Conservation (phyloP, 1,140 invertebrate genomes). For the Heliconius himera region DNA sequence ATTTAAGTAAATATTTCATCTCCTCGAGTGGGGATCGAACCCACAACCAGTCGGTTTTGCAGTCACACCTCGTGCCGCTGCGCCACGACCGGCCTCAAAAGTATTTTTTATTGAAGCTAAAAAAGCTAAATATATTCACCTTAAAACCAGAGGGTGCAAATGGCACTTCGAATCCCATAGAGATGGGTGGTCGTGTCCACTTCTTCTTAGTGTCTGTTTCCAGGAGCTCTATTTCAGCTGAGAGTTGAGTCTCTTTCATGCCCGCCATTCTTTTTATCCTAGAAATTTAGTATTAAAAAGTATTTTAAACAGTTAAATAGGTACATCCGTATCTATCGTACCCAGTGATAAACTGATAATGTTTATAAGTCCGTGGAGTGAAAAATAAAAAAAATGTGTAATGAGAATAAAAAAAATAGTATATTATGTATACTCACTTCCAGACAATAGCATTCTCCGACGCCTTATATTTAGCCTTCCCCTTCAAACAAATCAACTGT, state of each 20-base stretch:
- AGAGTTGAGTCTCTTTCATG: conserved; percentile 99
- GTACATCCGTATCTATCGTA: too few relatives aligned
- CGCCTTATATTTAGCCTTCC: conserved; percentile 99
- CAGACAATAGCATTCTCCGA: conserved; percentile 99
- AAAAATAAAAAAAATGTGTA: too few relatives aligned
- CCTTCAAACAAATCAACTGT: conserved; percentile 99
- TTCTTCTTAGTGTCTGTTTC: conserved; percentile 99
- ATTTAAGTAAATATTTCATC: too few relatives aligned
- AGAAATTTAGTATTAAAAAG: conserved; percentile 35
- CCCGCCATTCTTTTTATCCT: conserved; percentile 99
- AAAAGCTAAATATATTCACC: conserved; percentile 51
- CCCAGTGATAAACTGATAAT: not conserved
- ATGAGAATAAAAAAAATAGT: not conserved
- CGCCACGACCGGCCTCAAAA: too few relatives aligned
- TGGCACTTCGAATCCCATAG: conserved; percentile 99
- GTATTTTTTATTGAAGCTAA: too few relatives aligned
- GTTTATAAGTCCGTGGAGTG: not conserved
- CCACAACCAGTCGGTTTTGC: too few relatives aligned
- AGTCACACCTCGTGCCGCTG: too few relatives aligned
- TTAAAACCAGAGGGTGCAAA: conserved; percentile 99
- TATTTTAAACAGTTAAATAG: too few relatives aligned
- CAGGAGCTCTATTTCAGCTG: conserved; percentile 99
- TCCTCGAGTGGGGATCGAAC: too few relatives aligned
- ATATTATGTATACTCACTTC: conserved; percentile 88
- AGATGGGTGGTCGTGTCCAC: conserved; percentile 99